Percentiles rank a stretch among this genome's conserved stretches.
Conservation (phyloP, 1,140 invertebrate species). For the Drosophila carrolli region DNA sequence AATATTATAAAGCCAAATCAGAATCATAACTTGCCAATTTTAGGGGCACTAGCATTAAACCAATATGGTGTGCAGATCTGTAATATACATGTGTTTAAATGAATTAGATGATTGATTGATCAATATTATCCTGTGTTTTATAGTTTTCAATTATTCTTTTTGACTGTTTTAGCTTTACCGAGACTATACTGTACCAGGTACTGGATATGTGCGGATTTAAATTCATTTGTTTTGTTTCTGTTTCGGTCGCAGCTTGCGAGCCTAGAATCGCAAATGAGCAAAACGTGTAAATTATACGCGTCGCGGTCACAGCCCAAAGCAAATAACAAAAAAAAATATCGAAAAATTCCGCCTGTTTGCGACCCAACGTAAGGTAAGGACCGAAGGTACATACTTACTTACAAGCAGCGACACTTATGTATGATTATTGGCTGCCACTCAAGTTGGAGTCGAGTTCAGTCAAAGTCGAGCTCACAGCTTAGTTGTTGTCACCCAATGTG, state of each 20-base stretch:
- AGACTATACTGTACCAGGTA: constrained; percentile 12
- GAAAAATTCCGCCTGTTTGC: constrained; percentile 45
- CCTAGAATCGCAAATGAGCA: constrained; percentile 82
- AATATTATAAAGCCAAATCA: too few species aligned
- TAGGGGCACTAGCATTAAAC: too few species aligned
- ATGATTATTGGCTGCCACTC: constrained; percentile 57
- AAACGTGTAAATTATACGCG: constrained; percentile 83
- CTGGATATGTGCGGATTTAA: constrained; percentile 41
- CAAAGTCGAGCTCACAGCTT: constrained; percentile 46
- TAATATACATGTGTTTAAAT: too few species aligned
- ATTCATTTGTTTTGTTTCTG: constrained; percentile 66
- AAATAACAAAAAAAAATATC: constrained; percentile 48
- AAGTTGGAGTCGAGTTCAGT: constrained; percentile 31
- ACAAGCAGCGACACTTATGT: constrained; percentile 10
- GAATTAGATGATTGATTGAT: too few species aligned
- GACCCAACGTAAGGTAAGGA: constrained; percentile 43
- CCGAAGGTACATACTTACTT: constrained; percentile 20
- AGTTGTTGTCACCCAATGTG: constrained; percentile 41
- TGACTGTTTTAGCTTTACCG: too few species aligned
- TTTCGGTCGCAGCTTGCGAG: constrained; percentile 70
- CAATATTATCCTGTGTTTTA: too few species aligned
- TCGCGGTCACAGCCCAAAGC: constrained; percentile 79
- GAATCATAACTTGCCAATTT: too few species aligned
- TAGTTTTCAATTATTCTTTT: too few species aligned
- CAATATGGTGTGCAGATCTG: too few species aligned